These are phyloP conservation scores for Ceratosolen solmsi DNA, from an alignment of 1,140 invertebrate species.

Conservation along the genomic window DNA sequence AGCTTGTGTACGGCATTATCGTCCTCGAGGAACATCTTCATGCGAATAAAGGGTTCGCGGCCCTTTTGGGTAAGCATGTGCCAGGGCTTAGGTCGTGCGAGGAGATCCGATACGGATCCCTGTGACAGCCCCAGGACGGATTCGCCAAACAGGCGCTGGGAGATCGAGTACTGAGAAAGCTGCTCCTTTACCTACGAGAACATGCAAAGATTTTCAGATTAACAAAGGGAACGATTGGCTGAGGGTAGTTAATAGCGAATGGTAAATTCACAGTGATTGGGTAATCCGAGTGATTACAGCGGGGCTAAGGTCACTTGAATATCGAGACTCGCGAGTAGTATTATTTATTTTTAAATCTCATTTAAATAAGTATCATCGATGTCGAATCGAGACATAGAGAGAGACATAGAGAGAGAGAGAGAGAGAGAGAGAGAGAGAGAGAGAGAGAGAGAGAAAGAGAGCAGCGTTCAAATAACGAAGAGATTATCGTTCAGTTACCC, in stretches of 20 bases:
- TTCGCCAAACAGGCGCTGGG: constrained; percentile 97
- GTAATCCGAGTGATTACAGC: neutral
- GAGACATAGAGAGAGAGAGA: too few species aligned
- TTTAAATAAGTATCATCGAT: too few species aligned
- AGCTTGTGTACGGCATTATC: constrained; percentile 97
- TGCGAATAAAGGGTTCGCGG: constrained; percentile 96
- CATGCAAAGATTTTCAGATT: neutral
- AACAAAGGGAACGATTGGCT: neutral
- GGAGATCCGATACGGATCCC: constrained; percentile 94
- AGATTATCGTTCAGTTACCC: too few species aligned
- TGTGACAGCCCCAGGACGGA: constrained; percentile 96
- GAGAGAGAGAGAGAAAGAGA: too few species aligned
- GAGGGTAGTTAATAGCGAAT: neutral
- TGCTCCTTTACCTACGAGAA: constrained; percentile 91
- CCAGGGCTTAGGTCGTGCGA: constrained; percentile 97
- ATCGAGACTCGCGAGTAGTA: too few species aligned
- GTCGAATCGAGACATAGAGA: too few species aligned
- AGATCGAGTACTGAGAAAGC: constrained; percentile 98
- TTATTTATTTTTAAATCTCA: too few species aligned
- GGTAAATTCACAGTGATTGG: constrained; percentile 7
- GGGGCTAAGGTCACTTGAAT: too few species aligned
- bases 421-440: too few species aligned
- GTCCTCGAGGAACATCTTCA: constrained; percentile 98
- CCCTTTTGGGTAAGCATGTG: constrained; percentile 98
- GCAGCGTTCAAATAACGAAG: too few species aligned